A percentile compares a stretch with the other conserved stretches of the same genome.
phyloP scores from a whole-genome alignment of 1,140 invertebrate genomes.

The Platorchestia sp. region DNA sequence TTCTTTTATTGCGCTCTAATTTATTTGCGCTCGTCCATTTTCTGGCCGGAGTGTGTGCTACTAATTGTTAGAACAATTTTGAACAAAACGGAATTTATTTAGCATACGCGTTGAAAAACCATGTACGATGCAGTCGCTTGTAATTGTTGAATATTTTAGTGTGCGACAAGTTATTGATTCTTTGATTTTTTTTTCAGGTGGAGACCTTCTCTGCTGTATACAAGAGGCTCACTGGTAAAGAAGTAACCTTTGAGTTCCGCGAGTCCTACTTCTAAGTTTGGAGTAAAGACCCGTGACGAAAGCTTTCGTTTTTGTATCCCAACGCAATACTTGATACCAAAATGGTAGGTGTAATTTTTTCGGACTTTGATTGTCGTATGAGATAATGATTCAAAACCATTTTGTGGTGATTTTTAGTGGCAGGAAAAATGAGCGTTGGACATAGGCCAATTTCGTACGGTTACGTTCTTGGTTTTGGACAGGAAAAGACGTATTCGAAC shows the following conservation, averaged over 20 bases:
- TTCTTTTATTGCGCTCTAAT: too few relatives aligned
- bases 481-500: too few relatives aligned
- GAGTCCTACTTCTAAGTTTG: conserved; percentile 90
- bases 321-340: background rate
- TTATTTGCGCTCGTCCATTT: too few relatives aligned
- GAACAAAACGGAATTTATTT: too few relatives aligned
- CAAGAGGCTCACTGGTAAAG: conserved; percentile 98
- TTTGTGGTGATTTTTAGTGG: too few relatives aligned
- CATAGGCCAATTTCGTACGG: too few relatives aligned
- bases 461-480: too few relatives aligned
- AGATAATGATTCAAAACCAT: too few relatives aligned
- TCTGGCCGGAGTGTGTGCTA: too few relatives aligned
- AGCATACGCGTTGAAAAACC: too few relatives aligned
- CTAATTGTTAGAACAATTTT: too few relatives aligned
- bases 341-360: background rate
- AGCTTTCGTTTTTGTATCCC: background rate
- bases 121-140: background rate
- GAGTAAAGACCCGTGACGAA: conserved; percentile 2
- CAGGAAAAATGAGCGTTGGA: too few relatives aligned
- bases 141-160: background rate
- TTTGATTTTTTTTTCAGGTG: conserved; percentile 79
- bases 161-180: background rate
- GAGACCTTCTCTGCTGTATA: conserved; percentile 98
- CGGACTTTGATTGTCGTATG: background rate
- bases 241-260: conserved; percentile 99